Conservation (phyloP, 2,888 invertebrate genomes). For the Augiades crinisus region DNA sequence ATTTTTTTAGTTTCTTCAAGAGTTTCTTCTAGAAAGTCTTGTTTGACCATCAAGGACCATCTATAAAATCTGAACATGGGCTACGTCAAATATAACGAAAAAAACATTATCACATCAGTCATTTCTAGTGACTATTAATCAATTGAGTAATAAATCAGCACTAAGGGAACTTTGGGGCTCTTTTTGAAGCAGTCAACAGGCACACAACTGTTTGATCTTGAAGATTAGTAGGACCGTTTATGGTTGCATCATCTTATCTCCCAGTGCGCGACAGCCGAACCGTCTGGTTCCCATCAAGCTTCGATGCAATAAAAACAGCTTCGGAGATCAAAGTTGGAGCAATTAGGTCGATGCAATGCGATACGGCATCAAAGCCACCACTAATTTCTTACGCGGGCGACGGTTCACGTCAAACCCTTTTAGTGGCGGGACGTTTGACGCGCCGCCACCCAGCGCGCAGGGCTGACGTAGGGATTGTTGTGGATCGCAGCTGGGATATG, state of each 20-base stretch:
- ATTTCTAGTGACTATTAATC: too few relatives aligned
- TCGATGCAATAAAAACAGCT: conserved; percentile 46
- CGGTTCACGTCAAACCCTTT: conserved; percentile 66
- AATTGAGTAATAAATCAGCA: too few relatives aligned
- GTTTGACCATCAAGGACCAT: too few relatives aligned
- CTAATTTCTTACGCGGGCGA: conserved; percentile 64
- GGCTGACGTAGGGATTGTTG: conserved; percentile 30
- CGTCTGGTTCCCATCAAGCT: conserved; percentile 34
- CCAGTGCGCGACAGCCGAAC: conserved; percentile 10
- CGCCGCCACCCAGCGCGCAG: conserved; percentile 55
- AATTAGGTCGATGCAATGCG: conserved; percentile 61
- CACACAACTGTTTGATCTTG: too few relatives aligned
- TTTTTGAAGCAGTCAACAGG: too few relatives aligned
- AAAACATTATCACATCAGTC: too few relatives aligned
- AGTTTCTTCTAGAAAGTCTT: too few relatives aligned
- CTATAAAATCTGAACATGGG: too few relatives aligned
- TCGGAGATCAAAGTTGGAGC: conserved; percentile 67
- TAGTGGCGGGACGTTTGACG: conserved; percentile 49
- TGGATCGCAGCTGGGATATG: background rate
- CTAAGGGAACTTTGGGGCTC: too few relatives aligned
- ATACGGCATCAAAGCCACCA: conserved; percentile 53
- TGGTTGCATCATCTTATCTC: conserved; percentile 19
- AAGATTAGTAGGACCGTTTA: too few relatives aligned
- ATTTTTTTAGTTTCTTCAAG: too few relatives aligned
- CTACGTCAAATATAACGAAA: too few relatives aligned